Evolutionary conservation across 1,140 invertebrate genomes (phyloP).

Genomic region (Meloidogyne exigua): DNA sequence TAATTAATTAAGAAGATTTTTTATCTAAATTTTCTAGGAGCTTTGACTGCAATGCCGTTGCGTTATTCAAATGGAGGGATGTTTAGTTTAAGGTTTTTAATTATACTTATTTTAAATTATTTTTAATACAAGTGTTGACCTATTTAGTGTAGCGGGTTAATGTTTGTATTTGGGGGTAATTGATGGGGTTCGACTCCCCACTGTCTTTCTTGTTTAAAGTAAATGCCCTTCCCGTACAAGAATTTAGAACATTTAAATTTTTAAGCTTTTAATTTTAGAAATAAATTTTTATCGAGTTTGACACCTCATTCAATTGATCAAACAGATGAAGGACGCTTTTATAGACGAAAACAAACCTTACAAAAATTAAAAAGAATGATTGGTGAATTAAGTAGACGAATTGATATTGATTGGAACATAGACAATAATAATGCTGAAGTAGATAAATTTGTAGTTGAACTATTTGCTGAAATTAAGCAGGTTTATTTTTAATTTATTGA

Average conservation of each 20-base stretch:
- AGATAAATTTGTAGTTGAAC: conserved; percentile 47
- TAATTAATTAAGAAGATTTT: not conserved
- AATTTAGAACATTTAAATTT: not conserved
- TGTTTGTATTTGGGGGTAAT: no score
- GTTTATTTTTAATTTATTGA: conserved; percentile 18
- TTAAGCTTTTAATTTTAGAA: conserved; percentile 6
- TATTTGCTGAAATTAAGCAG: conserved; percentile 52
- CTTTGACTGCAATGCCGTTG: conserved; percentile 49
- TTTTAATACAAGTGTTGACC: no score
- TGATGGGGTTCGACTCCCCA: no score
- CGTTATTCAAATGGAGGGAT: conserved; percentile 52
- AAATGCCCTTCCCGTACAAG: no score
- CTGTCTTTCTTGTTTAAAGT: no score
- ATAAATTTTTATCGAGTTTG: conserved; percentile 38
- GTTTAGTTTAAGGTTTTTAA: conserved; percentile 27
- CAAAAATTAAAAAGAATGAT: conserved; percentile 42
- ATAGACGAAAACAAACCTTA: conserved; percentile 38
- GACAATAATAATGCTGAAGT: conserved; percentile 37
- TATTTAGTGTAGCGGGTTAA: no score
- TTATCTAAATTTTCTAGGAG: conserved; percentile 25
- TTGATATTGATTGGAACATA: conserved; percentile 51
- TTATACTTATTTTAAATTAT: no score
- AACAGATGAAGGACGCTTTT: conserved; percentile 41
- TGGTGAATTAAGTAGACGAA: conserved; percentile 44
- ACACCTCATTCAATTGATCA: conserved; percentile 44